A percentile compares a stretch with the other conserved stretches of the same genome.
Conservation (phyloP, 2,888 invertebrate genomes). For the Catonia carolina region DNA sequence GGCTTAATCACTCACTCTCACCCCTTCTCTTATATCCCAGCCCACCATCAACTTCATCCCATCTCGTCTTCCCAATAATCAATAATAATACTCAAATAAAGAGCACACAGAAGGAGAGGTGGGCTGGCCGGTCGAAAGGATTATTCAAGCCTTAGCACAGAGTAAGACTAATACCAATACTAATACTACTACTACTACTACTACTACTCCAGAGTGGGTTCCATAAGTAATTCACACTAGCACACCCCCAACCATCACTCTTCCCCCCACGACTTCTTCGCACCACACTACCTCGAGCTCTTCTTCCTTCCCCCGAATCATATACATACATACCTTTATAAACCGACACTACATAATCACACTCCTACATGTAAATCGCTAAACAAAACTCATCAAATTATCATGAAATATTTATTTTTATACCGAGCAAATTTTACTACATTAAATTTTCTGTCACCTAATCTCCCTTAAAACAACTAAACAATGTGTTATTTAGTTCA, state of each 20-base stretch:
- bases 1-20: conserved; percentile 34
- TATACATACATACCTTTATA: too few species aligned
- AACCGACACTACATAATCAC: too few species aligned
- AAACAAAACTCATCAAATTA: too few species aligned
- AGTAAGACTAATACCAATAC: not conserved
- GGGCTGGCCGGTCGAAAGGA: not conserved
- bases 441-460: too few species aligned
- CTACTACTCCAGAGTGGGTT: not conserved
- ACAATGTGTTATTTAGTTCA: too few species aligned
- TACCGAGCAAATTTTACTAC: too few species aligned
- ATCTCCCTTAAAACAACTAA: too few species aligned
- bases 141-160: not conserved
- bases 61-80: conserved; percentile 32
- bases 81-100: conserved; percentile 35
- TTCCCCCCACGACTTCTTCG: conserved; percentile 27
- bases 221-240: too few species aligned
- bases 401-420: too few species aligned
- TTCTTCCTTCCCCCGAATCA: not conserved
- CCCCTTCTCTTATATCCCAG: conserved; percentile 34
- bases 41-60: conserved; percentile 17
- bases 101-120: conserved; percentile 23
- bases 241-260: too few species aligned
- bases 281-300: conserved; percentile 17
- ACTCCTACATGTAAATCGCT: too few species aligned
- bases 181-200: too few species aligned